Evolutionary conservation across 2,113 vertebrate genomes (phyloP).

Genomic region (Chamaetylas fuelleborni): DNA sequence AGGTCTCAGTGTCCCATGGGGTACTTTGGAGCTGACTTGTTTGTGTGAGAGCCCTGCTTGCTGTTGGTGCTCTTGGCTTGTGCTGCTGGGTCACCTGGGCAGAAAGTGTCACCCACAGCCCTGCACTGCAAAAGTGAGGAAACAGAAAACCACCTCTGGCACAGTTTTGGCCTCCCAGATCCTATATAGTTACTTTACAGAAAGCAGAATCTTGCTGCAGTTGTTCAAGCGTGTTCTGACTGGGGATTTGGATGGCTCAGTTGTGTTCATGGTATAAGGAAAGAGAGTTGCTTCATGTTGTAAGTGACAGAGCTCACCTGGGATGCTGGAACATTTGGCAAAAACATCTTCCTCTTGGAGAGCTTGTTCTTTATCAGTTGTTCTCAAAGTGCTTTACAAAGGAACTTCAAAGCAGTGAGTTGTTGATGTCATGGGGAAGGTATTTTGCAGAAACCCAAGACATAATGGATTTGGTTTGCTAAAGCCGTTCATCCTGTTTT

Average conservation of each 20-base stretch:
- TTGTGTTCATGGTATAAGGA: not conserved
- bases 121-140: not conserved
- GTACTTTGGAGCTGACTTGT: not conserved
- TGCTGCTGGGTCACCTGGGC: not conserved
- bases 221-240: not conserved
- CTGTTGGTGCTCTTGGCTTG: not conserved
- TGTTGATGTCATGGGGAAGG: slow-evolving; percentile 16
- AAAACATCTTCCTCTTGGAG: not conserved
- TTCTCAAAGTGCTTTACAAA: not conserved
- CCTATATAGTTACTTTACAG: not conserved
- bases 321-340: not conserved
- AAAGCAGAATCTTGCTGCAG: not conserved
- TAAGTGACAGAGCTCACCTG: not conserved
- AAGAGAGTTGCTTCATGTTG: not conserved
- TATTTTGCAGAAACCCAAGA: not conserved
- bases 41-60: not conserved
- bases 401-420: not conserved
- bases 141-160: not conserved
- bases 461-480: not conserved
- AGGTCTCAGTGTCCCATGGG: not conserved
- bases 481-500: not conserved
- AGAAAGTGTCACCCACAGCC: not conserved
- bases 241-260: not conserved
- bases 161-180: not conserved
- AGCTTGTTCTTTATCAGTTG: slow-evolving; percentile 30